Evolutionary conservation across 2,113 vertebrate species (phyloP).

Genomic region (Terrapene triunguis): DNA sequence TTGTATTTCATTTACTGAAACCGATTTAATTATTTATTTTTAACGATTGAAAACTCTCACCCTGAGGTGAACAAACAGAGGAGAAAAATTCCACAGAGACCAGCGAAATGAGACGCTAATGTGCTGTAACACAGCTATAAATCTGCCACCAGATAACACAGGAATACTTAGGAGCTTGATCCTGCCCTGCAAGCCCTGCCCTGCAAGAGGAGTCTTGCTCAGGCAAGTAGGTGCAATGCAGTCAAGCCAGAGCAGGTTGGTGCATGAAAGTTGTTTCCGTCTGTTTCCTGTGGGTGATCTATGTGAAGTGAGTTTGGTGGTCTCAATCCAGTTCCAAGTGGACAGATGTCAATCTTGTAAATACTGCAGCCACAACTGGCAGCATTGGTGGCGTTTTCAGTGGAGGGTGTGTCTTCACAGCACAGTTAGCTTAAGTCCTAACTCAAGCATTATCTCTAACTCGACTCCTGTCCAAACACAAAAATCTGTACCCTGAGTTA

Average conservation of each 20-base stretch:
- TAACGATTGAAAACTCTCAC: background rate
- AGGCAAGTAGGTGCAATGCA: accelerated
- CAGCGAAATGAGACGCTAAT: background rate
- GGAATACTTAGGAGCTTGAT: background rate
- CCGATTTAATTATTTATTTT: background rate
- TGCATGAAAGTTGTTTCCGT: background rate
- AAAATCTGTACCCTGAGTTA: background rate
- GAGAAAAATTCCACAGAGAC: background rate
- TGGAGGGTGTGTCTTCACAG: background rate
- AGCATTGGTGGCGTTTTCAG: background rate
- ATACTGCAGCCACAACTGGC: background rate
- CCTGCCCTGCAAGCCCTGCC: background rate
- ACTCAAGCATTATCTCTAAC: background rate
- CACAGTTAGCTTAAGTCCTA: background rate
- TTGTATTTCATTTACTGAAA: background rate
- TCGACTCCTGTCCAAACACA: background rate
- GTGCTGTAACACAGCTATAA: background rate
- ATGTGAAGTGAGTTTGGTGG: background rate
- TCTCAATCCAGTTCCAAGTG: accelerated
- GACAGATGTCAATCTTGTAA: background rate
- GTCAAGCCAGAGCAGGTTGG: background rate
- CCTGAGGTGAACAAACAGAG: background rate
- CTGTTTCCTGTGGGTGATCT: background rate
- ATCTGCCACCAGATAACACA: background rate
- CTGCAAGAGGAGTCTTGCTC: accelerated